Conservation (phyloP, 2,888 invertebrate species). For the Drosophila barbarae region DNA sequence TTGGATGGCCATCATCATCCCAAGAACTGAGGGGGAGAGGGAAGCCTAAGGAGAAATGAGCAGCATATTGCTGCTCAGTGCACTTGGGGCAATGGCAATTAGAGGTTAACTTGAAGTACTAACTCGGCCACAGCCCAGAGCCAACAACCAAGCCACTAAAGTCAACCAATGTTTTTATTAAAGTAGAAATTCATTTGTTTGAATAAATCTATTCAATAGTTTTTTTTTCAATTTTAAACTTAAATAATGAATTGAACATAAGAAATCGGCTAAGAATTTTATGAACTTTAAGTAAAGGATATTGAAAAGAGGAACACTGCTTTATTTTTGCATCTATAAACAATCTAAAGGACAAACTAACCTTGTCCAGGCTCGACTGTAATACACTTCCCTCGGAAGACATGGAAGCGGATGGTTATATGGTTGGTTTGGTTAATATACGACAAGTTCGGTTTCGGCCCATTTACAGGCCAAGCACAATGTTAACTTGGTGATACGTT, state of each 20-base stretch:
- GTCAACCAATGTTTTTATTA: background rate
- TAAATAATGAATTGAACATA: no score
- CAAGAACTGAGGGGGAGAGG: background rate
- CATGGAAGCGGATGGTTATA: constrained; percentile 27
- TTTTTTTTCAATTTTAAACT: background rate
- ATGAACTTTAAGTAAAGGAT: background rate
- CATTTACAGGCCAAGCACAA: constrained; percentile 40
- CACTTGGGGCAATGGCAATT: constrained; percentile 63
- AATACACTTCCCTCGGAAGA: background rate
- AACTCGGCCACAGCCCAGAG: constrained; percentile 2
- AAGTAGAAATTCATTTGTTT: background rate
- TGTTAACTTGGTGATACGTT: constrained; percentile 41
- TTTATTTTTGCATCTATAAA: background rate
- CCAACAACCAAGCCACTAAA: constrained; percentile 1
- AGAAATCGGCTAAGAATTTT: background rate
- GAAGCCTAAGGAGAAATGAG: constrained; percentile 19
- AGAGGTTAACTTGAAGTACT: constrained; percentile 61
- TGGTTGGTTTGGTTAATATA: constrained; percentile 56
- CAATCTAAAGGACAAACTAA: no score
- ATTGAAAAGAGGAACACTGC: no score
- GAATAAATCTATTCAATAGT: background rate
- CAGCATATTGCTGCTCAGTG: constrained; percentile 49
- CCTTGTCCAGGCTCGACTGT: background rate
- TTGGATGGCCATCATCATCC: constrained; percentile 1
- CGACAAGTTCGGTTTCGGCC: constrained; percentile 48